Conservation (phyloP, 2,888 invertebrate genomes). For the Phaonia tiefii region DNA sequence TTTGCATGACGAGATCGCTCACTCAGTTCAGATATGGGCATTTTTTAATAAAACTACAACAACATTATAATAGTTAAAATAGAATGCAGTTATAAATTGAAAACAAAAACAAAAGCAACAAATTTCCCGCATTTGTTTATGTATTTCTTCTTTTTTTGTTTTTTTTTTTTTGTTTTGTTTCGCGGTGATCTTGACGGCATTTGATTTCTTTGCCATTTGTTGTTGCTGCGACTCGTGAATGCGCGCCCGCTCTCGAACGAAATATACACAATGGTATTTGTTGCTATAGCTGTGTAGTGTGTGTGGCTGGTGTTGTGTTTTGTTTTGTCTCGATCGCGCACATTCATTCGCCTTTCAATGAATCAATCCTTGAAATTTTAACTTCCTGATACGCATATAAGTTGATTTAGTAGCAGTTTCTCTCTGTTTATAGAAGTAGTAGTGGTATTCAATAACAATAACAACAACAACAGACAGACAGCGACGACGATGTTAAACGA, state of each 20-base stretch:
- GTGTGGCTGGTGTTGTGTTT: slow-evolving; percentile 66
- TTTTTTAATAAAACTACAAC: no score
- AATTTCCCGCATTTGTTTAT: slow-evolving; percentile 14
- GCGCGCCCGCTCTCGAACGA: slow-evolving; percentile 38
- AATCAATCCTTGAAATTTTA: slow-evolving; percentile 79
- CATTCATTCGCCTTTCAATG: slow-evolving; percentile 76
- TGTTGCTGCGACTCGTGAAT: slow-evolving; percentile 53
- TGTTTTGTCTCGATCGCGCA: slow-evolving; percentile 68
- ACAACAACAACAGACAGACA: slow-evolving; percentile 10
- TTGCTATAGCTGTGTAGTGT: slow-evolving; percentile 57
- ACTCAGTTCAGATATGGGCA: no score
- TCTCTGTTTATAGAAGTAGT: slow-evolving; percentile 33
- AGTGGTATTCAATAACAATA: slow-evolving; percentile 7
- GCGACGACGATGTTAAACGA: slow-evolving; percentile 2
- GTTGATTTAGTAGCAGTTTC: slow-evolving; percentile 62
- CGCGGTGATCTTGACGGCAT: slow-evolving; percentile 64
- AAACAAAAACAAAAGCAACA: not conserved
- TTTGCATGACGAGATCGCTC: no score
- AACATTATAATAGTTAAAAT: no score
- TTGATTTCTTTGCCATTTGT: slow-evolving; percentile 49
- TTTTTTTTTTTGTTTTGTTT: slow-evolving; percentile 47
- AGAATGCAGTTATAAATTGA: not conserved
- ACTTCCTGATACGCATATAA: slow-evolving; percentile 80
- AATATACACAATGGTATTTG: slow-evolving; percentile 2
- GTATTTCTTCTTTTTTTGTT: slow-evolving; percentile 31